Conservation (phyloP, 2,797 vertebrate genomes). For the Amblyraja radiata region DNA sequence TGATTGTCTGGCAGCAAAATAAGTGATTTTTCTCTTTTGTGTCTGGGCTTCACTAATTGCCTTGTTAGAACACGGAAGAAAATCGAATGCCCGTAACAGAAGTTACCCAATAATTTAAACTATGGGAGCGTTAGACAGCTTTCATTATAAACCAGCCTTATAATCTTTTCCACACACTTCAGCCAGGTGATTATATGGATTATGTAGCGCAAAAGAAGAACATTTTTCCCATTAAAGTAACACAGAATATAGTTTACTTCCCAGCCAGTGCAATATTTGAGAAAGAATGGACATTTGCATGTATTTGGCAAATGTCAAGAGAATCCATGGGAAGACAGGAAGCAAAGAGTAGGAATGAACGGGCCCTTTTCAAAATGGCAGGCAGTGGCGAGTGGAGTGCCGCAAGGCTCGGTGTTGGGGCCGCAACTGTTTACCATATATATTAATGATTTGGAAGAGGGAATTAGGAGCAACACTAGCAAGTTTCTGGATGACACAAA, state of each 20-base stretch:
- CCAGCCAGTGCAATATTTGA: neutral
- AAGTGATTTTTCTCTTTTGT: constrained; percentile 2
- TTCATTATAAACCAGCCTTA: neutral
- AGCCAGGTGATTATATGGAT: neutral
- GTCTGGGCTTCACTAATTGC: neutral
- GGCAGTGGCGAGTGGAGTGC: no score
- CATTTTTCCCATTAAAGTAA: neutral
- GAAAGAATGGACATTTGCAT: neutral
- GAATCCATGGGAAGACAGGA: no score
- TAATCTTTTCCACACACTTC: neutral
- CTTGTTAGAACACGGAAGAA: neutral
- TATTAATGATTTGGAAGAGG: no score
- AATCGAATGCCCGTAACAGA: neutral
- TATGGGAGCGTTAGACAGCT: neutral
- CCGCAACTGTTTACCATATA: no score
- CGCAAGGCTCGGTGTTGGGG: no score
- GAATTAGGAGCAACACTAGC: no score
- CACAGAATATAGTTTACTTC: neutral
- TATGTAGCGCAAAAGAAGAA: neutral
- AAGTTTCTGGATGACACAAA: no score
- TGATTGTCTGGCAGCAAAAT: neutral
- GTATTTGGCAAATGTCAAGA: neutral
- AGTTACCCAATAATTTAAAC: constrained; percentile 1
- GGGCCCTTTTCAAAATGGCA: no score
- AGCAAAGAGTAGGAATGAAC: no score